Conservation (phyloP, 1,140 invertebrate genomes). For the Oreohelix idahoensis region DNA sequence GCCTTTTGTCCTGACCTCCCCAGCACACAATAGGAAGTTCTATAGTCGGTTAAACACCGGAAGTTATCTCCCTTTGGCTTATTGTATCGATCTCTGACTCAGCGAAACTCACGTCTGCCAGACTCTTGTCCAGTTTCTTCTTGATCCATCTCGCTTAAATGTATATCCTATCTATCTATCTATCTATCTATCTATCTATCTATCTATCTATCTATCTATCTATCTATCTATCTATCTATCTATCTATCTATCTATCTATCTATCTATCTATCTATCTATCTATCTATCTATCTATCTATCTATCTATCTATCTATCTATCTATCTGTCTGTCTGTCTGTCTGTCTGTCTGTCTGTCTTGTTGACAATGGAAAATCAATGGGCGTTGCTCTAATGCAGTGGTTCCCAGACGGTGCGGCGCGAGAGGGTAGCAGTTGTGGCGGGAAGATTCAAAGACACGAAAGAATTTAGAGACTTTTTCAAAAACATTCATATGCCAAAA, state of each 20-base stretch:
- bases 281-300: not conserved
- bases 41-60: not conserved
- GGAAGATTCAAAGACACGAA: too few species aligned
- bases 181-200: constrained; percentile 1
- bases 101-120: not conserved
- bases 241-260: constrained; percentile 6
- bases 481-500: too few species aligned
- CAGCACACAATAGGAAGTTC: not conserved
- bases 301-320: not conserved
- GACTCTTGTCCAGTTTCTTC: too few species aligned
- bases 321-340: not conserved
- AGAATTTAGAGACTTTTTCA: too few species aligned
- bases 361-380: too few species aligned
- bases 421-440: too few species aligned
- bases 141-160: too few species aligned
- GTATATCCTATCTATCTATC: not conserved
- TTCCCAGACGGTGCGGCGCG: too few species aligned
- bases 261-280: not conserved
- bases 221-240: constrained; percentile 13
- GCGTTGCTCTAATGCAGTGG: too few species aligned
- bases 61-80: not conserved
- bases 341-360: too few species aligned
- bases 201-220: constrained; percentile 4
- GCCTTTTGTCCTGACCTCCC: not conserved
- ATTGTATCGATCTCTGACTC: not conserved